A percentile compares a stretch with the other conserved stretches of the same genome.
Evolutionary conservation across 2,888 invertebrate species (phyloP).

Genomic region (Uropetala carovei): DNA sequence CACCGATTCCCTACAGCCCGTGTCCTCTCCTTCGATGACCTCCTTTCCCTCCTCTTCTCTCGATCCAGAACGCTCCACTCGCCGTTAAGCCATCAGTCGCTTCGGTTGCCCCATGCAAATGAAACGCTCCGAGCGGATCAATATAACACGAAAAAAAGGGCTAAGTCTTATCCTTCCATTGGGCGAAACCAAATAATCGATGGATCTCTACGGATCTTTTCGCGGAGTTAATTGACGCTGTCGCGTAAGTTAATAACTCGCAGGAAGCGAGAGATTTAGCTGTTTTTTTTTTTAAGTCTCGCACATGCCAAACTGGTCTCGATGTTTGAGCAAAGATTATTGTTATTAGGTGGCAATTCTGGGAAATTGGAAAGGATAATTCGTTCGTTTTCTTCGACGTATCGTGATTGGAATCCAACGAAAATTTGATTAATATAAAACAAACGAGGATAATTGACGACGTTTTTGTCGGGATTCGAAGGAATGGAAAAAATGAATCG

Average conservation of each 20-base stretch:
- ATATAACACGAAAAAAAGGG: neutral
- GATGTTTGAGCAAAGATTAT: neutral
- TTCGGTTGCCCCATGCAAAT: slow-evolving; percentile 4
- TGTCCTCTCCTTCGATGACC: neutral
- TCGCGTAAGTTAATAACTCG: neutral
- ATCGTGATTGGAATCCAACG: neutral
- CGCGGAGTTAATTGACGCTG: neutral
- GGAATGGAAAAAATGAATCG: neutral
- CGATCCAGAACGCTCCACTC: no score
- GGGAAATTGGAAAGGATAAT: neutral
- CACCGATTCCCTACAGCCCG: neutral
- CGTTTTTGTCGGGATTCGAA: neutral
- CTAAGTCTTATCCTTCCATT: neutral
- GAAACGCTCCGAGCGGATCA: neutral
- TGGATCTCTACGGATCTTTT: neutral
- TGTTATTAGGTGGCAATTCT: neutral
- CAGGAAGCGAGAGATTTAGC: neutral
- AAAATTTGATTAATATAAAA: neutral
- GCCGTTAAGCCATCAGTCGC: neutral
- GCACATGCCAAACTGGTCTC: no score
- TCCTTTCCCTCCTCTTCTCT: neutral
- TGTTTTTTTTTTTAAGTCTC: neutral
- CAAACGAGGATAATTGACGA: neutral
- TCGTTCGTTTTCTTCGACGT: neutral
- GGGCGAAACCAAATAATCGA: neutral